Evolutionary conservation across 2,888 invertebrate species (phyloP).

Genomic region (Noctua fimbriata): DNA sequence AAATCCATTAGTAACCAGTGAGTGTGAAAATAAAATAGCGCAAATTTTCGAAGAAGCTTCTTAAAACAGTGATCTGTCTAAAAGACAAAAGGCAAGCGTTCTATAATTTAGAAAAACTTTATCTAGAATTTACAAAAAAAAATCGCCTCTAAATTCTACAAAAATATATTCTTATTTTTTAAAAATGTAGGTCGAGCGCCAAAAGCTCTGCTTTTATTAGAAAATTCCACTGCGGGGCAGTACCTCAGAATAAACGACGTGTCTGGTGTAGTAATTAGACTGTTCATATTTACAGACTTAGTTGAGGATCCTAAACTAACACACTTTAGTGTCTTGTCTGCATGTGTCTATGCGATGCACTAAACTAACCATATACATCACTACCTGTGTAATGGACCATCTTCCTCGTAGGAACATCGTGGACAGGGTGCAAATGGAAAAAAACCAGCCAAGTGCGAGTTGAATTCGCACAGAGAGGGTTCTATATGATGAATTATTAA

Average conservation of each 20-base stretch:
- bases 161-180: conserved; percentile 4
- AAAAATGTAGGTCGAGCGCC: conserved; percentile 23
- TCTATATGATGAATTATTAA: neutral
- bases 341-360: conserved; percentile 22
- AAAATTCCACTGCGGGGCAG: conserved; percentile 3
- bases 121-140: conserved; percentile 16
- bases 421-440: neutral
- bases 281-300: conserved; percentile 59
- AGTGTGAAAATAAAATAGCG: neutral
- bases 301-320: conserved; percentile 59
- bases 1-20: neutral
- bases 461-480: neutral
- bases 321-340: conserved; percentile 17
- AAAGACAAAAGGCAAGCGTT: neutral
- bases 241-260: conserved; percentile 58
- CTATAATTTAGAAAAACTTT: conserved; percentile 16
- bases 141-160: neutral
- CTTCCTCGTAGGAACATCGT: neutral
- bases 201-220: conserved; percentile 22
- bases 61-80: neutral
- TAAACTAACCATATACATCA: neutral
- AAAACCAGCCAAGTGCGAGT: too few species aligned
- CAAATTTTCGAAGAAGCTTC: neutral
- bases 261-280: conserved; percentile 56
- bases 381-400: neutral